A percentile compares a stretch with the other conserved stretches of the same genome.
Conservation (phyloP, 2,113 vertebrate species). For the Dasyurus viverrinus region DNA sequence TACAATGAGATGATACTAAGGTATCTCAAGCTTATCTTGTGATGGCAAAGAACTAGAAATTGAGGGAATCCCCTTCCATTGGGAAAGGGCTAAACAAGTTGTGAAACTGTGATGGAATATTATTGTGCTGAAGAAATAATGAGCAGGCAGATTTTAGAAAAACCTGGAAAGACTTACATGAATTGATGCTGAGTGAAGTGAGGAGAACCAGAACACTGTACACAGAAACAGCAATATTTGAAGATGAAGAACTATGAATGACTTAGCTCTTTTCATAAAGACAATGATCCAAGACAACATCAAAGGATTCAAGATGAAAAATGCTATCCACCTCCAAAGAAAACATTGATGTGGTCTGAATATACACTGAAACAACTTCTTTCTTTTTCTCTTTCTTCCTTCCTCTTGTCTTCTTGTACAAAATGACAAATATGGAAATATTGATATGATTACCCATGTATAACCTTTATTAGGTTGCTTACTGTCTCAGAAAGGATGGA, state of each 20-base stretch:
- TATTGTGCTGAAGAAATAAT: neutral
- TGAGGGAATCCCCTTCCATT: neutral
- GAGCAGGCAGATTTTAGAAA: neutral
- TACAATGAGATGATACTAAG: neutral
- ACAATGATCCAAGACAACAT: neutral
- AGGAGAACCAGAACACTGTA: neutral
- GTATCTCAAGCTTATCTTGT: neutral
- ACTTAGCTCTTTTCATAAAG: neutral
- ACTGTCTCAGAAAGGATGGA: neutral
- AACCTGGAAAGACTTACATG: neutral
- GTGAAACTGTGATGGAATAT: neutral
- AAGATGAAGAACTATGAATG: neutral
- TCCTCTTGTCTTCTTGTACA: neutral
- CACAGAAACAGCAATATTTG: neutral
- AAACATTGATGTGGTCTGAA: neutral
- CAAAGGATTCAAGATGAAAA: neutral
- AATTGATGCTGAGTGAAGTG: neutral
- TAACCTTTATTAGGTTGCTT: neutral
- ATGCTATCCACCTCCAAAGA: neutral
- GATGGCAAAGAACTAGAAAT: neutral
- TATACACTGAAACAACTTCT: neutral
- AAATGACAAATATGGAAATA: neutral
- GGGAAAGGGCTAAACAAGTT: neutral
- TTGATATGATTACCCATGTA: neutral
- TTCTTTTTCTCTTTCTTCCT: neutral